Evolutionary conservation across 2,797 vertebrate genomes (phyloP).

Genomic region (Odontamblyopus lacepedii): DNA sequence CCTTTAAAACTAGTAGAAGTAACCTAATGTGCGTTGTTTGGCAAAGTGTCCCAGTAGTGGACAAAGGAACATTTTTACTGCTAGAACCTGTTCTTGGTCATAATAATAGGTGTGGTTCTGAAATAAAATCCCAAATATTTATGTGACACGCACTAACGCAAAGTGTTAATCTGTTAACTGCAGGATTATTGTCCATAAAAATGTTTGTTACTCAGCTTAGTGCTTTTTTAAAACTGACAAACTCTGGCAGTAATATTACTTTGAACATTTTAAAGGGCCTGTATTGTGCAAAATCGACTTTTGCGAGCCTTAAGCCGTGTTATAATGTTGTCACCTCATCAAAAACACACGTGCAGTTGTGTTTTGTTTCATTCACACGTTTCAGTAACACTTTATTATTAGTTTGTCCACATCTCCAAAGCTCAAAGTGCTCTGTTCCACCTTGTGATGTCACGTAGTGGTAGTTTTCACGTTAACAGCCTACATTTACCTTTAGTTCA

Average conservation of each 20-base stretch:
- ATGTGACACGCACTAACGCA: constrained; percentile 15
- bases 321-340: too few species aligned
- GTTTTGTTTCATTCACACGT: too few species aligned
- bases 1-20: constrained; percentile 35
- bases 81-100: constrained; percentile 22
- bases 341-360: too few species aligned
- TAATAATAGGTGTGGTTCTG: background rate
- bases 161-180: constrained; percentile 14
- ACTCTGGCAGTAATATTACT: constrained; percentile 19
- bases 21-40: constrained; percentile 25
- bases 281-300: too few species aligned
- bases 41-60: constrained; percentile 15
- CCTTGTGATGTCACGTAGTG: too few species aligned
- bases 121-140: constrained; percentile 40
- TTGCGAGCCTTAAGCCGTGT: too few species aligned
- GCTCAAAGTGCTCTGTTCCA: too few species aligned
- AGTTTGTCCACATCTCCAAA: too few species aligned
- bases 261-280: constrained; percentile 9
- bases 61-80: constrained; percentile 36
- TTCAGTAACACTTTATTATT: too few species aligned
- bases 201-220: constrained; percentile 24
- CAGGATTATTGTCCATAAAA: constrained; percentile 37
- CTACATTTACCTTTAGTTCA: too few species aligned
- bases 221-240: constrained; percentile 21
- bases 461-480: too few species aligned